phyloP scores from a whole-genome alignment of 1,140 invertebrate genomes.

The Triops longicaudatus region DNA sequence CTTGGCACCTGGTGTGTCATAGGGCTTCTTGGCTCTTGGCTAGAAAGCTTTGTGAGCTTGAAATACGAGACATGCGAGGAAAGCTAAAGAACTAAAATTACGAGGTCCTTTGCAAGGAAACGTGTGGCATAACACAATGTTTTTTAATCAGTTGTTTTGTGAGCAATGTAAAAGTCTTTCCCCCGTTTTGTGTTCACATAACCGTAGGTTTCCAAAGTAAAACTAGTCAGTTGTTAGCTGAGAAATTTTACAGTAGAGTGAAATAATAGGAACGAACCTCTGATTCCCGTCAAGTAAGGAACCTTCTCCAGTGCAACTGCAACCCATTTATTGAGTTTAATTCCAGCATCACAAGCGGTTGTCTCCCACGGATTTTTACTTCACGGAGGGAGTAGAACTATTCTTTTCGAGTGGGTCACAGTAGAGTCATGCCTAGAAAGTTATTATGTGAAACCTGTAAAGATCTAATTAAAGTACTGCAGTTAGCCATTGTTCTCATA shows the following conservation, averaged over 20 bases:
- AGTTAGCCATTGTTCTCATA: no score
- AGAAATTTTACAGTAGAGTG: background rate
- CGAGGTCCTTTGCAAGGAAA: background rate
- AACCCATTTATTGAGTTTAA: background rate
- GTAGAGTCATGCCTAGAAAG: background rate
- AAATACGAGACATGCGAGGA: background rate
- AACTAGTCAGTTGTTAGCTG: background rate
- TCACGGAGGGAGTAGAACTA: background rate
- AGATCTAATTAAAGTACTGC: no score
- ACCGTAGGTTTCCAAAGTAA: background rate
- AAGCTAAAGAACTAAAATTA: background rate
- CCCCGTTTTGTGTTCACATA: background rate
- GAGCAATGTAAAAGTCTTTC: constrained; percentile 1
- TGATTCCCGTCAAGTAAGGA: background rate
- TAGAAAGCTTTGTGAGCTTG: background rate
- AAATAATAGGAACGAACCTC: background rate
- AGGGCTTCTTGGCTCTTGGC: background rate
- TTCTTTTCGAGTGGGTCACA: background rate
- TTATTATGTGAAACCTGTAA: no score
- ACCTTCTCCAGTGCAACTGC: background rate
- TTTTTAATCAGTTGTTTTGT: background rate
- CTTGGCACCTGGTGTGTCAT: background rate
- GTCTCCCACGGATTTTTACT: background rate
- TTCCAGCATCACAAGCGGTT: background rate
- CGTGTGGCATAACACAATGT: background rate